phyloP scores from a whole-genome alignment of 1,140 invertebrate genomes.

The Zaprionus ornatus region DNA sequence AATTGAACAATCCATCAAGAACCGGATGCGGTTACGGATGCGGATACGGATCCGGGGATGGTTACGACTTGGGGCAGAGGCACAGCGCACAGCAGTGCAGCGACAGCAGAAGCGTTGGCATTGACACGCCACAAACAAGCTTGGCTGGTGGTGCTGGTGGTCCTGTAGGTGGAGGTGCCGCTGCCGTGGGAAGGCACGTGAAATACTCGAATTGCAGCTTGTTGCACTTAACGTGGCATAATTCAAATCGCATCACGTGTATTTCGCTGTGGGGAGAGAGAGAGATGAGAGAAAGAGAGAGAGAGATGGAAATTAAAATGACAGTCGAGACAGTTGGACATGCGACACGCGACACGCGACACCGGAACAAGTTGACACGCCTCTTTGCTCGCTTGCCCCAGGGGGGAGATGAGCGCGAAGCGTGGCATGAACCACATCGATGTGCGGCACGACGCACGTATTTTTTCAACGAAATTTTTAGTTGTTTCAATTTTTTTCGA shows the following conservation, averaged over 20 bases:
- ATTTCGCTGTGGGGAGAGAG: slow-evolving; percentile 34
- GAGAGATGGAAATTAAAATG: slow-evolving; percentile 47
- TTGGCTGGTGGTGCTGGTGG: neutral
- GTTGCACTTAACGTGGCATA: slow-evolving; percentile 61
- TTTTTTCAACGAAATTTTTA: slow-evolving; percentile 17
- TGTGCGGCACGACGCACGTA: slow-evolving; percentile 38
- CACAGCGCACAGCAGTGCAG: neutral
- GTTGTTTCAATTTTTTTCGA: slow-evolving; percentile 8
- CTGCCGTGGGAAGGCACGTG: neutral
- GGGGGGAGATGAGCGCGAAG: neutral
- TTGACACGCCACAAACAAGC: slow-evolving; percentile 14
- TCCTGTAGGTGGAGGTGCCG: too few relatives aligned
- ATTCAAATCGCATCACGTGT: slow-evolving; percentile 65
- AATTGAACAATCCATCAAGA: slow-evolving; percentile 64
- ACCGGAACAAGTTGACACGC: slow-evolving; percentile 57
- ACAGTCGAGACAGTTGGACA: slow-evolving; percentile 10
- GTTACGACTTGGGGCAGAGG: slow-evolving; percentile 5
- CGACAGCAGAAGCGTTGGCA: neutral
- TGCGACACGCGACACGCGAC: slow-evolving; percentile 20
- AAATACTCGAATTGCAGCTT: slow-evolving; percentile 45
- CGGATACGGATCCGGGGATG: slow-evolving; percentile 3
- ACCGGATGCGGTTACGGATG: slow-evolving; percentile 15
- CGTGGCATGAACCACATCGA: slow-evolving; percentile 6
- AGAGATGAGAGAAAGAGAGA: slow-evolving; percentile 4
- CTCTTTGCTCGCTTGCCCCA: slow-evolving; percentile 9